Evolutionary conservation across 2,797 vertebrate genomes (phyloP).

Genomic region (Arnoldichthys spilopterus): DNA sequence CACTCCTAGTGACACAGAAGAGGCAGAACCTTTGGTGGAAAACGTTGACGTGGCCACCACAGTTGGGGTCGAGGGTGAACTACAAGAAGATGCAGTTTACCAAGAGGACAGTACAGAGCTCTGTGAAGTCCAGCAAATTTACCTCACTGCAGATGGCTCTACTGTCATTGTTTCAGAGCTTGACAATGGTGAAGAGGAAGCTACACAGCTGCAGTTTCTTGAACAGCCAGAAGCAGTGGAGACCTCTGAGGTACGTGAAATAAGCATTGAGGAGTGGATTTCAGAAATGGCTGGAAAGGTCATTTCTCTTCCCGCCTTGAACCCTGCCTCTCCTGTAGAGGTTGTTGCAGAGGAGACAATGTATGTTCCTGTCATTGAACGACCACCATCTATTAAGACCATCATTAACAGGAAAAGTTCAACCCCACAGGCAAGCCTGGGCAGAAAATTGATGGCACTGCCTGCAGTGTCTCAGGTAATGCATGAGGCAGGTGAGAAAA

Average conservation of each 20-base stretch:
- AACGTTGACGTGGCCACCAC: not conserved
- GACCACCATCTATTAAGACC: conserved; percentile 57
- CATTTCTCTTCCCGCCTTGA: conserved; percentile 75
- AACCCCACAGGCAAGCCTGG: not conserved
- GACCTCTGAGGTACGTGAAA: conserved; percentile 67
- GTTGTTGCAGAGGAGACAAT: conserved; percentile 41
- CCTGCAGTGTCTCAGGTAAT: not conserved
- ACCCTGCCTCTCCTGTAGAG: conserved; percentile 52
- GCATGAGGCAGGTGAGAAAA: conserved; percentile 21
- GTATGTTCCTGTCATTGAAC: conserved; percentile 51
- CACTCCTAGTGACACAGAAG: conserved; percentile 26
- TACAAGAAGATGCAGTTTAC: conserved; percentile 48
- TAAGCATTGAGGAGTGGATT: conserved; percentile 81
- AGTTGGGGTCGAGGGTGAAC: conserved; percentile 34
- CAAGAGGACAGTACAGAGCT: conserved; percentile 52
- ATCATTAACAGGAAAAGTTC: conserved; percentile 54
- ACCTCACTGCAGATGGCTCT: conserved; percentile 53
- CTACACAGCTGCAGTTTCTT: conserved; percentile 55
- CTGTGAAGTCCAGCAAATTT: conserved; percentile 48
- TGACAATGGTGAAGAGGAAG: conserved; percentile 31
- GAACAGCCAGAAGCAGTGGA: conserved; percentile 50
- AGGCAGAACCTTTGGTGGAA: conserved; percentile 31
- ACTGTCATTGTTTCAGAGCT: conserved; percentile 54
- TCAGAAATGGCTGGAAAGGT: conserved; percentile 78
- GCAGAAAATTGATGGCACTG: not conserved